phyloP scores from a whole-genome alignment of 2,888 invertebrate genomes.

The Adelognathus sp. region DNA sequence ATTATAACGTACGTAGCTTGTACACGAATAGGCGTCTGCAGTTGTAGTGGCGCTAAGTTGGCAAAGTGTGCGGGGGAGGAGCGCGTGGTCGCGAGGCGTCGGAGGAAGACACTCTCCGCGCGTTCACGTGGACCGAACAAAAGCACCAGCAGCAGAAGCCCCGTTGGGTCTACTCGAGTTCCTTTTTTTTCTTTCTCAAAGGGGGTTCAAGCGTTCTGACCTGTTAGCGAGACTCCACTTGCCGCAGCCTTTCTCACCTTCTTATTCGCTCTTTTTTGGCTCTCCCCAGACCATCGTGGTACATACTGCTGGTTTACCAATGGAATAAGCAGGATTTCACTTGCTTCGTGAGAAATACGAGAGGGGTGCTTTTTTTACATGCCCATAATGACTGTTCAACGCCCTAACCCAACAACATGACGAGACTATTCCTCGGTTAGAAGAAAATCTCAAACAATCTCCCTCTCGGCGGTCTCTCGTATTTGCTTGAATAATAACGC shows the following conservation, averaged over 20 bases:
- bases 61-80: neutral
- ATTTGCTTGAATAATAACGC: too few relatives aligned
- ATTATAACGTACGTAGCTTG: conserved; percentile 28
- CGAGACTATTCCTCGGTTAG: neutral
- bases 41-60: neutral
- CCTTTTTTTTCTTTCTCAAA: conserved; percentile 13
- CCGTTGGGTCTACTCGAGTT: conserved; percentile 25
- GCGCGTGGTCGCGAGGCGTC: conserved; percentile 29
- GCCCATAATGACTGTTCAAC: neutral
- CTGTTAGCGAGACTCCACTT: conserved; percentile 30
- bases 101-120: conserved; percentile 34
- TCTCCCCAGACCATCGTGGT: conserved; percentile 14
- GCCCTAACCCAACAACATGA: neutral
- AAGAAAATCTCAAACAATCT: too few relatives aligned
- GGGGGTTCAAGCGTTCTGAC: conserved; percentile 32
- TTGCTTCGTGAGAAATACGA: neutral
- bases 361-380: neutral
- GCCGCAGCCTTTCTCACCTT: neutral
- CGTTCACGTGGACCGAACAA: conserved; percentile 42
- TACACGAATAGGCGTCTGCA: neutral
- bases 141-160: conserved; percentile 46
- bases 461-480: neutral
- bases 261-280: neutral
- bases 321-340: neutral
- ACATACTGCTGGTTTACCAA: neutral